Base-by-base conservation (phyloP, 92 coral and sea anemone genomes). In the Porites cylindrica region DNA sequence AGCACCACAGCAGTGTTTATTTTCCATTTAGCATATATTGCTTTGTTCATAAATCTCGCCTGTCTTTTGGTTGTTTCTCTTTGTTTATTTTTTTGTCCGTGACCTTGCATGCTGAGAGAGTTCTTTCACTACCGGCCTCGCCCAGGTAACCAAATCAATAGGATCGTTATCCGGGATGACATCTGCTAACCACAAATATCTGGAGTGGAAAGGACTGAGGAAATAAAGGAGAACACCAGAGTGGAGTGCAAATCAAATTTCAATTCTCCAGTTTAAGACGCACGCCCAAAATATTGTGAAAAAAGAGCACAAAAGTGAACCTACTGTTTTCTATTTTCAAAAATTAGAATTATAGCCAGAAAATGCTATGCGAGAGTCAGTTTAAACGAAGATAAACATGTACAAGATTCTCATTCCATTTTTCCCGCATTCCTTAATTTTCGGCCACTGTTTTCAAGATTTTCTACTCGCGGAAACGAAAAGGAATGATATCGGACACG, bases 381-480 rank as follows among this genome's bases (percentile, higher is more conserved):
- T 59, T 11, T 59, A 59, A 11, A 16, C 12, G 17, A 59, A 16
- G 63, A 18, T 3, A 38, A 19, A 47, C 51, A 6, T 6, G 53
- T 12, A 32, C 1, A 16, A 14, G 0, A 13, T 10, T 6, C n/a
- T 70, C 52, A 56, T 56, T 10, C 52, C 14, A 11, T 23, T 8
- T 1, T 32, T 68, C 29, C 85, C 77, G 54, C 85, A 54, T 69
- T 81, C 85, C 76, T 13, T 9, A 51, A 29, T 23, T 66, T 76
- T 52, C 76, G 18, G 68, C 66, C 29, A 0, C 5, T 7, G 9
- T 14, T 32, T 51, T 60, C 10, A 43, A 14, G 8, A 10, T 21
- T 67, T 21, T 6, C 51, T 26, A 0, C 20, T 1, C 7, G 54
- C 53, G 77, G 78, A 82, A 82, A 16, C 12, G 20, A 19, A 69